Evolutionary conservation across 2,888 invertebrate species (phyloP), one percentile per base, ranked within the genome.

Genomic region (Microplitis deprimator): DNA sequence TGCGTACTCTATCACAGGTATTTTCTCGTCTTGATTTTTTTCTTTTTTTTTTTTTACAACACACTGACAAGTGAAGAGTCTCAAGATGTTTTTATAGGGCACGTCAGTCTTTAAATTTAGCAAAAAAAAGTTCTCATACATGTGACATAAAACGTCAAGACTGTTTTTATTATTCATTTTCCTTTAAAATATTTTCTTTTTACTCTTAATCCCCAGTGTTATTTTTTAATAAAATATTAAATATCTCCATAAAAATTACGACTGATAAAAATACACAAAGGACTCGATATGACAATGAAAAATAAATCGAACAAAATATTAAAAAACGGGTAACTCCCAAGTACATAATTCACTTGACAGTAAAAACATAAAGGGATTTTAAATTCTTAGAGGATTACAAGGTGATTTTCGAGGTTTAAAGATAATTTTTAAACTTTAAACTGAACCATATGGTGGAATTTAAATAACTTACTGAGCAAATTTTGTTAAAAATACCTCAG

Each of bases 361-460:
- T 50, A 5, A 50, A 50, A 50, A 13, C 13, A 13, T 50, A 50
- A 50, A 50, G 50, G 50, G 50, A 50, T 50, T 50, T 50, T 4
- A 50, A 50, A 13, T 50, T 50, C 3, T 8, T 1, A 41, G 6
- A 6, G 5, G 40, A 6, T 41, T 16, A 17, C 6, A 50, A 50
- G 50, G 1, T 7, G 50, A 50, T 3, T 5, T 50, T 8, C 50
- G 8, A 41, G 40, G 62, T 68, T 68, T 78, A 41, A 60, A n/a
- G 20, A 17, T 7, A 5, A 41, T 73, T 74, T 41, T 38, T 65
- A 72, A 77, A 75, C 72, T 75, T 73, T 77, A 77, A 81, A 82
- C 81, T 79, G 77, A 77, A 72, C 78, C 82, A 78, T 64, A 77
- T 79, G 82, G 62, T 20, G 67, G 10, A 72, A 60, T 67, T 75